Conservation (phyloP, 2,797 vertebrate genomes). For the Scyliorhinus canicula region DNA sequence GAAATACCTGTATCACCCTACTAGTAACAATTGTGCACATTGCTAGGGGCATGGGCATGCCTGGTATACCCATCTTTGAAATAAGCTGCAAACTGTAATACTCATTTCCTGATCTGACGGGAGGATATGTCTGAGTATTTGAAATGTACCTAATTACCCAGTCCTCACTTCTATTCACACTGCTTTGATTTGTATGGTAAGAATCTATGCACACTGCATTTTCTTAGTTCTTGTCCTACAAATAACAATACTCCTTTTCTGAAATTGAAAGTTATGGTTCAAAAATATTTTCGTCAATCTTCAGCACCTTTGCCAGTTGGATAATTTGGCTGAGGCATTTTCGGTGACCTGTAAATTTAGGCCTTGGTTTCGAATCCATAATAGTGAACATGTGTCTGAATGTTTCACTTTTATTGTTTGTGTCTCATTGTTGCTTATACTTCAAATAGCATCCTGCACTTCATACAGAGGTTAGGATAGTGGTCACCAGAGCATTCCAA, state of each 20-base stretch:
- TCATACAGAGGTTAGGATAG: neutral
- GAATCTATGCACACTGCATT: neutral
- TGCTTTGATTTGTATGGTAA: neutral
- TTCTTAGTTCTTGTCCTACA: neutral
- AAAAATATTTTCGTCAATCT: neutral
- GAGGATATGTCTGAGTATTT: neutral
- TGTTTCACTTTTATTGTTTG: neutral
- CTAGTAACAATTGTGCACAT: neutral
- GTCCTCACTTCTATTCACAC: neutral
- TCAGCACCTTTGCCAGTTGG: neutral
- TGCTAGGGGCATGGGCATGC: neutral
- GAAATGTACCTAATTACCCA: neutral
- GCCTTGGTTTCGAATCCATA: neutral
- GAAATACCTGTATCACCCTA: neutral
- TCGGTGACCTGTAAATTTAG: neutral
- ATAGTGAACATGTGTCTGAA: constrained; percentile 2
- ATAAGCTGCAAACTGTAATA: neutral
- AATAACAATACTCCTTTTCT: neutral
- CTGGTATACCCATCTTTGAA: neutral
- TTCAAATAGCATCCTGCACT: neutral
- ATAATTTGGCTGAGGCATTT: neutral
- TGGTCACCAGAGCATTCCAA: neutral
- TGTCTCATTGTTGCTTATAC: neutral
- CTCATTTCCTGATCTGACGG: neutral
- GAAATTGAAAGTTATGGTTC: neutral